Evolutionary conservation across 1,140 invertebrate species (phyloP).

Genomic region (Drosophila dunni): DNA sequence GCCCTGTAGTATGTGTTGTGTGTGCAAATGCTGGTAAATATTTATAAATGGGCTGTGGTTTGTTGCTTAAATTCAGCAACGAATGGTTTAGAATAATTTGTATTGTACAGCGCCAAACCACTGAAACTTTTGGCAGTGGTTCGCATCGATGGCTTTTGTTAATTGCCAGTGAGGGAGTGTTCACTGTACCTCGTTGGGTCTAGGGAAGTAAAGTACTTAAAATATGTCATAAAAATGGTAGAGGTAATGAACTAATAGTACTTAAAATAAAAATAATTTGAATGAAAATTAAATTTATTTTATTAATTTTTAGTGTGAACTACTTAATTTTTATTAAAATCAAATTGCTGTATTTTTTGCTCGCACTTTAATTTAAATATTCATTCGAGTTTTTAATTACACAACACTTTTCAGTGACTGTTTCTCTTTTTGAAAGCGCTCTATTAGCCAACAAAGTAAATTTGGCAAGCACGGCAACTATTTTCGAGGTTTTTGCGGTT

Average conservation of each 20-base stretch:
- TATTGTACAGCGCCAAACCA: conserved; percentile 52
- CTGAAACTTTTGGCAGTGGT: conserved; percentile 55
- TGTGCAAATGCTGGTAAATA: conserved; percentile 59
- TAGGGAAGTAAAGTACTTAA: too few relatives aligned
- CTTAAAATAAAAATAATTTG: too few relatives aligned
- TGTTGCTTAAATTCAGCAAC: conserved; percentile 62
- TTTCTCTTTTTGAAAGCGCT: background rate
- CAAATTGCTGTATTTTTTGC: too few relatives aligned
- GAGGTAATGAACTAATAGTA: too few relatives aligned
- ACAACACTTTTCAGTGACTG: background rate
- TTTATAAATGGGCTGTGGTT: conserved; percentile 76
- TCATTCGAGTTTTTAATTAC: too few relatives aligned
- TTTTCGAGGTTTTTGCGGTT: conserved; percentile 34
- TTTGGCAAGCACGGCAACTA: background rate
- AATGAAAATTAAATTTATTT: too few relatives aligned
- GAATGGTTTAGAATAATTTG: conserved; percentile 41
- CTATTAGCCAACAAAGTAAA: conserved; percentile 1
- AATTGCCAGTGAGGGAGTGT: conserved; percentile 1
- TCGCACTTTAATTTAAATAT: too few relatives aligned
- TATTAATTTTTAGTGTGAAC: too few relatives aligned
- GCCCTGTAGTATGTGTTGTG: conserved; percentile 13
- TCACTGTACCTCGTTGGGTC: background rate
- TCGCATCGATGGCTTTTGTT: conserved; percentile 15
- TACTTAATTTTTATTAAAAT: too few relatives aligned
- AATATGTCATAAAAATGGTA: too few relatives aligned